phyloP scores from a whole-genome alignment of 2,888 invertebrate species.

The Hanleya hanleyi region DNA sequence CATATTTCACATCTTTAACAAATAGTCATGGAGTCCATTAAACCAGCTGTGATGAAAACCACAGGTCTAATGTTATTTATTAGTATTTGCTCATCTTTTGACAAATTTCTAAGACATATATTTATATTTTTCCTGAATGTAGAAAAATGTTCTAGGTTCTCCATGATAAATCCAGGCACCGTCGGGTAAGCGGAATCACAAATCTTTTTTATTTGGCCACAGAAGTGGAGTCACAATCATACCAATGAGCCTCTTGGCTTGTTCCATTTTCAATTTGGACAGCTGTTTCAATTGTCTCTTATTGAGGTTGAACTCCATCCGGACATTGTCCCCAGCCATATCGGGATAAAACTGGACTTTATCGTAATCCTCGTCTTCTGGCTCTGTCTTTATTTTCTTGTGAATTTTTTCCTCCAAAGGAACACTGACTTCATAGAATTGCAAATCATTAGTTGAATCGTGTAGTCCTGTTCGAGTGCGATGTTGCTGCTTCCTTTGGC shows the following conservation, averaged over 20 bases:
- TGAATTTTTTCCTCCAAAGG: not conserved
- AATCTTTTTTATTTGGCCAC: no score
- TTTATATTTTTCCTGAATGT: no score
- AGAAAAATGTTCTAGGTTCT: no score
- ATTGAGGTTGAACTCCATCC: not conserved
- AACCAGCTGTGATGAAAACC: no score
- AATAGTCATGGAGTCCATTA: no score
- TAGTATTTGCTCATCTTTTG: no score
- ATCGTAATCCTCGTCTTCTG: not conserved
- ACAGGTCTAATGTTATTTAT: no score
- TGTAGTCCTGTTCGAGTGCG: not conserved
- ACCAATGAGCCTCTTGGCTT: not conserved
- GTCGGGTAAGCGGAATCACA: no score
- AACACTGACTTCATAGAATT: conserved; percentile 1
- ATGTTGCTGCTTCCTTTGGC: conserved; percentile 11
- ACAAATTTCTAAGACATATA: no score
- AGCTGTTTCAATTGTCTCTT: not conserved
- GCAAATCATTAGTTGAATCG: conserved; percentile 2
- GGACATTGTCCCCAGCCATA: not conserved
- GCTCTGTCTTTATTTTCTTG: not conserved
- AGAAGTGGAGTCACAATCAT: no score
- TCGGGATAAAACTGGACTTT: not conserved
- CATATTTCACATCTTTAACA: no score
- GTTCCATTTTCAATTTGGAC: not conserved
- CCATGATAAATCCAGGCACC: no score